phyloP scores from a whole-genome alignment of 2,113 vertebrate species.

The Marmota monax region DNA sequence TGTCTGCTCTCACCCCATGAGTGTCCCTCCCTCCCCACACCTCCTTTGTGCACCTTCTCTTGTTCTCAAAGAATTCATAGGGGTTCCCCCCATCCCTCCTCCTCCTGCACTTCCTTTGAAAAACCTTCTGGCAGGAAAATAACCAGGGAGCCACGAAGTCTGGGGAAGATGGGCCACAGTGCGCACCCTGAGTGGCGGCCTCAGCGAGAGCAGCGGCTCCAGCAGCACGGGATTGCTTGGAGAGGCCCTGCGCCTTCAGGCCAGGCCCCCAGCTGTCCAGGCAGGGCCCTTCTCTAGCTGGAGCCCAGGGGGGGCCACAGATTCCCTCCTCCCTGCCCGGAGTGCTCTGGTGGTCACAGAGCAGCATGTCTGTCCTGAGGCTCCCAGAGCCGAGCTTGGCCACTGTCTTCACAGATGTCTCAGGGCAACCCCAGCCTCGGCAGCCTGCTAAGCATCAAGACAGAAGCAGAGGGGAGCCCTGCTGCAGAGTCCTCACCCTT shows the following conservation, averaged over 20 bases:
- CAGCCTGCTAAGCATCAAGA: constrained; percentile 93
- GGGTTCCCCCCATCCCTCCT: constrained; percentile 30
- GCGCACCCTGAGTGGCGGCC: neutral
- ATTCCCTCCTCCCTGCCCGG: neutral
- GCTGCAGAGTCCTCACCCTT: constrained; percentile 91
- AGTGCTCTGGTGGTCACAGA: neutral
- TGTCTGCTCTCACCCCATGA: neutral
- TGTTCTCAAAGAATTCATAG: constrained; percentile 64
- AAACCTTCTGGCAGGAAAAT: constrained; percentile 72
- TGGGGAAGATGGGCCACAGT: constrained; percentile 58
- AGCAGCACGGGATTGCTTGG: constrained; percentile 62
- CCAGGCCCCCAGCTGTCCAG: neutral
- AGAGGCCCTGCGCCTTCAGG: constrained; percentile 65
- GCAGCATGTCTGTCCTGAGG: neutral
- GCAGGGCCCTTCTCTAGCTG: neutral
- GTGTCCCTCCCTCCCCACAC: neutral
- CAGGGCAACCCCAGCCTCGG: constrained; percentile 93
- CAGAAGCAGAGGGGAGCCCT: constrained; percentile 91
- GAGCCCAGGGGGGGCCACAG: rapidly evolving
- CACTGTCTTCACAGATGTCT: constrained; percentile 90
- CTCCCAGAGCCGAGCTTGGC: constrained; percentile 14
- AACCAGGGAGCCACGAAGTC: constrained; percentile 66
- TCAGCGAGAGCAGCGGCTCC: neutral
- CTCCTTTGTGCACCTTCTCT: constrained; percentile 62
- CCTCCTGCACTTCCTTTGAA: constrained; percentile 63